Base-by-base conservation (phyloP, 2,888 invertebrate species). In the Drosophila anomelani region DNA sequence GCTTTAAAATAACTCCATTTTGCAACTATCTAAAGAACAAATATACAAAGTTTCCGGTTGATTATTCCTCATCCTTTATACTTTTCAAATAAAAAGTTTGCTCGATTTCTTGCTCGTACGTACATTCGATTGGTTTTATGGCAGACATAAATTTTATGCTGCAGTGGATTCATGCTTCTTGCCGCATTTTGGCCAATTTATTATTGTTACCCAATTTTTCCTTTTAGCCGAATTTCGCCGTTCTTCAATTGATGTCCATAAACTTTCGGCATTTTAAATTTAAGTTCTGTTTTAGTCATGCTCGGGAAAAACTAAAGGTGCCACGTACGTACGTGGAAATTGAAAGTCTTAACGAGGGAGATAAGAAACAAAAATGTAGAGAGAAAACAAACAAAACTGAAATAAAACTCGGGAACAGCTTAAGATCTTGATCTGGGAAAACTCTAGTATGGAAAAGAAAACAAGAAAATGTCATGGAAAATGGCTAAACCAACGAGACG, bases 261-360 rank as follows among this genome's bases (percentile, higher is more conserved):
- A 66, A 61, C 43, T 43, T 43, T 32, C 32, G 51, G 20, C 43
- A 56, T 20, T 44, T n/a, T 46, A 56, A 62, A 56, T 57, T 62
- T 20, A 46, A 62, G 62, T 55, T 61, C 36, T n/a, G 20, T 20
- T 41, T 32, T n/a, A 17, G 60, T 43, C 29, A 3, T 9, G 41
- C 23, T 10, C 12, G 60, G n/a, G 34, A 34, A 34, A 49, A 63
- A 63, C 38, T 63, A 49, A 26, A 60, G 64, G 43, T 60, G 61
- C 43, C 41, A 51, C 51, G 51, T 51, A 43, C 64, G 43, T 51
- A 51, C 61, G 61, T 44, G 29, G 12, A 64, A 61, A 64, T 64
- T 60, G 64, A 60, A 51, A 32, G 64, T 29, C 51, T 60, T 36
- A 36, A 29, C 3, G 0, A 10, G 43, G 23, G 3, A 64, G 51